These are phyloP conservation scores for Pelagia noctiluca DNA, from an alignment of 30 jellyfish, hydroid and myxozoan genomes.

Conservation along the genomic window DNA sequence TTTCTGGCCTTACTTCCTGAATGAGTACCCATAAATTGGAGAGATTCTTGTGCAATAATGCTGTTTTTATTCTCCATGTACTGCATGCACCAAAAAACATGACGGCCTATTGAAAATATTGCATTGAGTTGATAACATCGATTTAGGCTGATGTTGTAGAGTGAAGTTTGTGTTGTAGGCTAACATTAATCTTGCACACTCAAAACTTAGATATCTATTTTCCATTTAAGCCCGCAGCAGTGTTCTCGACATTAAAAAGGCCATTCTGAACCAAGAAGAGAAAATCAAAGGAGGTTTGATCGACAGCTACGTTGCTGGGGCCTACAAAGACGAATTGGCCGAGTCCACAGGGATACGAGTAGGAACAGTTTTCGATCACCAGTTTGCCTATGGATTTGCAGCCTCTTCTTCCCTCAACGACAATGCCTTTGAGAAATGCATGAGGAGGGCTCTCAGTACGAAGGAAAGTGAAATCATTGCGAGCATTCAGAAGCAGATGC, in stretches of 20 bases:
- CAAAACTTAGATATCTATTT: neutral
- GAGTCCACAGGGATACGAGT: slow-evolving; percentile 76
- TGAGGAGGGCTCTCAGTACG: slow-evolving; percentile 91
- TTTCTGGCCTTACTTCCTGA: too few relatives aligned
- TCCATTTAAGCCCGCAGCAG: slow-evolving; percentile 46
- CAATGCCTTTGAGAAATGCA: slow-evolving; percentile 86
- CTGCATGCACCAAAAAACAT: too few relatives aligned
- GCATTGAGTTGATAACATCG: too few relatives aligned
- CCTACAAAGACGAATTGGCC: slow-evolving; percentile 48
- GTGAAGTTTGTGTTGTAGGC: neutral
- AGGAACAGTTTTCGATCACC: slow-evolving; percentile 94
- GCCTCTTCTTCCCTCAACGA: slow-evolving; percentile 65
- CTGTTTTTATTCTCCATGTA: too few relatives aligned
- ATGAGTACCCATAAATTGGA: too few relatives aligned
- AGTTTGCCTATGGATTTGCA: slow-evolving; percentile 97
- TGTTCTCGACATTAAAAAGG: slow-evolving; percentile 70
- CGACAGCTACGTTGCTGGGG: slow-evolving; percentile 99
- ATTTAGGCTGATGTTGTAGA: too few relatives aligned
- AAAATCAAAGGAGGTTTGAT: slow-evolving; percentile 91
- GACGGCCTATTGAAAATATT: too few relatives aligned
- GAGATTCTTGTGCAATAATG: too few relatives aligned
- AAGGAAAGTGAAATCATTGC: slow-evolving; percentile 87
- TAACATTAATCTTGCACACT: neutral
- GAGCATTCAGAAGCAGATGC: slow-evolving; percentile 76
- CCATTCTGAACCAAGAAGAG: slow-evolving; percentile 58